Conservation (phyloP, 2,888 invertebrate species). For the Endotricha flammealis region DNA sequence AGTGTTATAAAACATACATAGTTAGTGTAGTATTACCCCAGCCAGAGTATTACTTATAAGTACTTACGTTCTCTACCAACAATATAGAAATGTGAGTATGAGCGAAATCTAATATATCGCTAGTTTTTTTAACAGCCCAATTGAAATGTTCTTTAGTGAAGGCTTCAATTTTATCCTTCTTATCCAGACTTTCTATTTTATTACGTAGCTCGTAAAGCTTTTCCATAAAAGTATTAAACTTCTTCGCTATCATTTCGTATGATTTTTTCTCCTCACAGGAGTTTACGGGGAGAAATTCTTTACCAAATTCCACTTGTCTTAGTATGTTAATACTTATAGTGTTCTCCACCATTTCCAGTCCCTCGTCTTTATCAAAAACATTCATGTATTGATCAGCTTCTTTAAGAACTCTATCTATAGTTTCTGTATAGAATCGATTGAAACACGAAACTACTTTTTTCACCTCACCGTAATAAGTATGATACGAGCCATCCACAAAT, state of each 20-base stretch:
- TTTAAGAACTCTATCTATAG: conserved; percentile 37
- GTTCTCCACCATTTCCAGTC: conserved; percentile 32
- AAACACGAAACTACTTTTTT: conserved; percentile 42
- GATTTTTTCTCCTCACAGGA: conserved; percentile 29
- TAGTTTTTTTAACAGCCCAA: conserved; percentile 31
- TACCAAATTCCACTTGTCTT: conserved; percentile 36
- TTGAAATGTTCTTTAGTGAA: conserved; percentile 38
- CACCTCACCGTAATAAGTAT: conserved; percentile 46
- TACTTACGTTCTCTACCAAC: conserved; percentile 40
- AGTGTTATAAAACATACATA: too few relatives aligned
- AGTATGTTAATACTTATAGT: conserved; percentile 32
- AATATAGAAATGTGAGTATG: conserved; percentile 37
- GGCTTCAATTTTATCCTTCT: conserved; percentile 30
- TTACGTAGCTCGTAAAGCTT: conserved; percentile 27
- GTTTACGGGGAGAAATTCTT: conserved; percentile 34
- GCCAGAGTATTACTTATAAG: background rate
- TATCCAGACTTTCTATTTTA: conserved; percentile 31
- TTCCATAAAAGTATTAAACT: conserved; percentile 26
- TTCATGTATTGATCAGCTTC: conserved; percentile 33
- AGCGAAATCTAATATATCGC: conserved; percentile 37
- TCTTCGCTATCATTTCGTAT: conserved; percentile 32
- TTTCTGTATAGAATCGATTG: conserved; percentile 32
- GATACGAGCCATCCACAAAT: conserved; percentile 37
- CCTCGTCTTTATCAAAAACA: conserved; percentile 25
- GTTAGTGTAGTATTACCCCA: too few relatives aligned